Evolutionary conservation across 2,888 invertebrate genomes (phyloP).

Genomic region (Cheilosia scutellata): DNA sequence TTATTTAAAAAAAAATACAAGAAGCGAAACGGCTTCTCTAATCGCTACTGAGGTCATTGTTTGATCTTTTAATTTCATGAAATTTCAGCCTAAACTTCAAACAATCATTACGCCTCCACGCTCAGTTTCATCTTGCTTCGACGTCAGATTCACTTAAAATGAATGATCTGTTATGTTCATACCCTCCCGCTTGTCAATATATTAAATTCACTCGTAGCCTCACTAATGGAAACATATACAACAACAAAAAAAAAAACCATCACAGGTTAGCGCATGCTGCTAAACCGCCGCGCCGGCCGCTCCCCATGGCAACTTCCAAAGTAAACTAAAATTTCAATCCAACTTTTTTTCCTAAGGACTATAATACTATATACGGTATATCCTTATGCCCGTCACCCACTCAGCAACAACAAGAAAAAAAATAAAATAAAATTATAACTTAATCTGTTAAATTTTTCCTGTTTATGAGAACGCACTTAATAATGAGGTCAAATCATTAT

Average conservation of each 20-base stretch:
- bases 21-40: too few species aligned
- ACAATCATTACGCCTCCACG: conserved; percentile 18
- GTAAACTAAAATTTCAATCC: conserved; percentile 56
- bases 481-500: conserved; percentile 76
- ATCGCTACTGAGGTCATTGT: too few species aligned
- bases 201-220: conserved; percentile 58
- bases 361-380: background rate
- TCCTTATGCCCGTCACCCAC: too few species aligned
- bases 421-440: conserved; percentile 46
- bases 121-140: conserved; percentile 20
- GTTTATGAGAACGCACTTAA: conserved; percentile 74
- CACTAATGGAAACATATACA: conserved; percentile 53
- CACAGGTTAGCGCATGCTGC: too few species aligned
- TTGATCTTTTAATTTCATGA: too few species aligned
- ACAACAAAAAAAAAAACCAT: too few species aligned
- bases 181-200: conserved; percentile 9
- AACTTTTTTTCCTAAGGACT: conserved; percentile 23
- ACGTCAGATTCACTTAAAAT: conserved; percentile 37
- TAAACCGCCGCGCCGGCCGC: background rate
- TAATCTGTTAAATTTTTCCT: conserved; percentile 71
- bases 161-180: conserved; percentile 26
- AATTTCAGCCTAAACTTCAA: background rate
- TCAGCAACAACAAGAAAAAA: background rate
- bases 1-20: too few species aligned
- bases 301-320: conserved; percentile 36